These are phyloP conservation scores for Apostichopus californicus DNA, from an alignment of 35 echinoderm and acorn worm species.

Conservation along the genomic window DNA sequence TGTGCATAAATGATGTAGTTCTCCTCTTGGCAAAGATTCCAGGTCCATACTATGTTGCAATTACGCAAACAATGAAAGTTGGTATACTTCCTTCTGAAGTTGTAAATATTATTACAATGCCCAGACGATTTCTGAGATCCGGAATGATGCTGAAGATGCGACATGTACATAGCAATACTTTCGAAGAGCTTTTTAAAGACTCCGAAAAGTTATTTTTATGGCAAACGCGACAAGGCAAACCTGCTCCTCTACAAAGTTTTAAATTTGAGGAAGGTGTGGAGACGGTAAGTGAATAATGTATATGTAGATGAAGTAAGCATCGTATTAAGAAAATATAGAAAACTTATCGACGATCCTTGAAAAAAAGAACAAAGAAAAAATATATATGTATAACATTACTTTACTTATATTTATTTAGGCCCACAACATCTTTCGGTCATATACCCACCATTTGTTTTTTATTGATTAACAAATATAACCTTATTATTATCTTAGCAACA, in stretches of 20 bases:
- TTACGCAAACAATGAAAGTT: not conserved
- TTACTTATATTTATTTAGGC: no score
- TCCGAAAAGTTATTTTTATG: not conserved
- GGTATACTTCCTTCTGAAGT: not conserved
- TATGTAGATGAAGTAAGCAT: no score
- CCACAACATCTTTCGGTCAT: no score
- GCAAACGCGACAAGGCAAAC: not conserved
- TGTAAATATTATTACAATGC: not conserved
- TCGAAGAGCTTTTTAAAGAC: not conserved
- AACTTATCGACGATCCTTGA: no score
- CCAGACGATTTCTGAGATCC: not conserved
- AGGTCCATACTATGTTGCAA: not conserved
- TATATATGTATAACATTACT: no score
- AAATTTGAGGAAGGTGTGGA: not conserved
- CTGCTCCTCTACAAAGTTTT: not conserved
- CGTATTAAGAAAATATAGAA: no score
- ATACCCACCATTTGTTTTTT: no score
- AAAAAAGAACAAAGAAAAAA: no score
- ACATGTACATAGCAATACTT: not conserved
- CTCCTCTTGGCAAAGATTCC: not conserved
- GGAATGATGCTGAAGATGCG: not conserved
- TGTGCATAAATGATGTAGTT: not conserved
- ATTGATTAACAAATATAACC: no score
- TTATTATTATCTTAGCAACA: no score
- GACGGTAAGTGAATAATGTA: not conserved